Evolutionary conservation across 2,113 vertebrate genomes (phyloP).

Genomic region (Ardeotis arabs): DNA sequence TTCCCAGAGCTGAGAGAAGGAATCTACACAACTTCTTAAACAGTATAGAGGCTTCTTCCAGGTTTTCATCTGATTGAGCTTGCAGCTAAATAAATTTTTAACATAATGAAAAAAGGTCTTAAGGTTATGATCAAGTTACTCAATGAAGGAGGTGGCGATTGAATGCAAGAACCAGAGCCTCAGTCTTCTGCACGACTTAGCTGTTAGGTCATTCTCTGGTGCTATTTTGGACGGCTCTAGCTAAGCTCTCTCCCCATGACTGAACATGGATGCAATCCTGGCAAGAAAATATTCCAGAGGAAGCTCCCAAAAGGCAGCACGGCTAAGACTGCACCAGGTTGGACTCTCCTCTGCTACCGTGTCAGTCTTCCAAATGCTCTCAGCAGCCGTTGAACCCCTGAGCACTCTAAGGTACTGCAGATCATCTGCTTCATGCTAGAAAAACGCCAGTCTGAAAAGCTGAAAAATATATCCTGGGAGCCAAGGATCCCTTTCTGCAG

Average conservation of each 20-base stretch:
- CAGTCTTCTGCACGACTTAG: background rate
- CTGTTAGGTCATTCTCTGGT: background rate
- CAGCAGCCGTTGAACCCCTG: background rate
- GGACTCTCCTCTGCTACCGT: background rate
- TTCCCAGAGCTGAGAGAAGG: background rate
- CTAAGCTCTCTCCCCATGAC: background rate
- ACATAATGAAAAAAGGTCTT: background rate
- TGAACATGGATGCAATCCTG: background rate
- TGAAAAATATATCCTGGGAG: too few species aligned
- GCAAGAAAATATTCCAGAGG: background rate
- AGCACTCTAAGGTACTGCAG: background rate
- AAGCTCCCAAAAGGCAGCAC: background rate
- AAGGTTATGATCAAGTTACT: background rate
- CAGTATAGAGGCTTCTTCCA: background rate
- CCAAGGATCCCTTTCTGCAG: background rate
- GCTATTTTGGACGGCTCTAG: background rate
- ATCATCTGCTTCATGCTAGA: background rate
- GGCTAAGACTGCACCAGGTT: background rate
- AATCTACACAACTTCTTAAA: background rate
- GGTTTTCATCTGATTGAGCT: background rate
- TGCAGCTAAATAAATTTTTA: background rate
- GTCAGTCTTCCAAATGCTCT: background rate
- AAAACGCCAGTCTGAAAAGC: background rate
- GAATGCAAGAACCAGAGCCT: background rate
- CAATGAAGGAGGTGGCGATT: rapidly evolving